These are phyloP conservation scores for Sarcophaga carnaria DNA, from an alignment of 2,888 invertebrate genomes.

Conservation along the genomic window DNA sequence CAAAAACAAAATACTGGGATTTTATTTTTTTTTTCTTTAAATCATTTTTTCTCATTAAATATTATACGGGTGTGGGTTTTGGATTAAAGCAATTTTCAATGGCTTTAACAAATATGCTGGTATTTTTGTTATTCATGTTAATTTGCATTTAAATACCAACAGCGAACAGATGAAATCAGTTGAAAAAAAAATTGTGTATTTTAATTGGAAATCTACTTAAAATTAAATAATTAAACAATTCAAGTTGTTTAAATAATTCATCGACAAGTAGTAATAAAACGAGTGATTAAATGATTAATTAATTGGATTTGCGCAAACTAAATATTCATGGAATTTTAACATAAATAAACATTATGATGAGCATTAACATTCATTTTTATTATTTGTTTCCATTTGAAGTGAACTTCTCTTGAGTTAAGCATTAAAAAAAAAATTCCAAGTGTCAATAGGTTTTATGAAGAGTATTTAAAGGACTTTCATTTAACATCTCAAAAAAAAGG, in stretches of 20 bases:
- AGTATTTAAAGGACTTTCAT: too few species aligned
- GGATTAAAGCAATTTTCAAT: slow-evolving; percentile 17
- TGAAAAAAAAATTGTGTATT: background rate
- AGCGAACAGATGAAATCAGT: too few species aligned
- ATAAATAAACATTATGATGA: background rate
- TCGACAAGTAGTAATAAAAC: background rate
- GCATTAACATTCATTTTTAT: too few species aligned
- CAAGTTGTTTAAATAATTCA: background rate
- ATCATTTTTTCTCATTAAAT: slow-evolving; percentile 25
- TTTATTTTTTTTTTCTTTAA: slow-evolving; percentile 14
- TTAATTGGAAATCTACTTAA: slow-evolving; percentile 14
- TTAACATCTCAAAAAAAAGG: too few species aligned
- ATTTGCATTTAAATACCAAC: background rate
- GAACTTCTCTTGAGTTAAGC: too few species aligned
- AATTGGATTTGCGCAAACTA: background rate
- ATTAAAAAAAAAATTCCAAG: too few species aligned
- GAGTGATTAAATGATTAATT: slow-evolving; percentile 8
- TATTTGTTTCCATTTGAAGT: too few species aligned
- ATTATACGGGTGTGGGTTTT: background rate
- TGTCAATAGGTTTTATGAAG: too few species aligned
- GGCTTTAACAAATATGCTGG: background rate
- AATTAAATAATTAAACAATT: slow-evolving; percentile 2
- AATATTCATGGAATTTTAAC: background rate
- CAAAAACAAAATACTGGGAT: slow-evolving; percentile 26
- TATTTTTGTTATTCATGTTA: slow-evolving; percentile 10